Conservation (phyloP, 2,797 vertebrate genomes). For the Enteromius argenteus region DNA sequence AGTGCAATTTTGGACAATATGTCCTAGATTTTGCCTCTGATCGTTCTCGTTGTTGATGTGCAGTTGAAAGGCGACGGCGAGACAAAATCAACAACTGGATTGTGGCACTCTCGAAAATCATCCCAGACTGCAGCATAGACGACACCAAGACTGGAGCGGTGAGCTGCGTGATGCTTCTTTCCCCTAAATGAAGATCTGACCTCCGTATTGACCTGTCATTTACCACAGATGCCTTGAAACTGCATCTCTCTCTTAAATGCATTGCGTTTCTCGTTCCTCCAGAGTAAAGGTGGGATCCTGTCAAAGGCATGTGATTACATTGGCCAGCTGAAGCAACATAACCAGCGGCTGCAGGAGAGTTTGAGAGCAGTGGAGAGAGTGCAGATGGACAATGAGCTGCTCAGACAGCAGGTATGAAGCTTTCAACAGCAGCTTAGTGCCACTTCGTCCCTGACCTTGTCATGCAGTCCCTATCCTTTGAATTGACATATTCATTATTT, state of each 20-base stretch:
- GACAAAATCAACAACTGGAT: constrained; percentile 99
- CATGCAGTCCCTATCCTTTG: neutral
- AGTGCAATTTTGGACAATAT: neutral
- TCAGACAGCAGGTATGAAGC: constrained; percentile 86
- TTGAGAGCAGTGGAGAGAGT: constrained; percentile 88
- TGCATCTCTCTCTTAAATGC: neutral
- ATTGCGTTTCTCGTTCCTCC: neutral
- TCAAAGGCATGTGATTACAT: constrained; percentile 95
- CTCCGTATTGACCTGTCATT: neutral
- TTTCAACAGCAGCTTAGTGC: constrained; percentile 8
- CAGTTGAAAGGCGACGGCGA: constrained; percentile 90
- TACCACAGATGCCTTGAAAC: neutral
- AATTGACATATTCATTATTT: neutral
- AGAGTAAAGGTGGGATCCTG: constrained; percentile 94
- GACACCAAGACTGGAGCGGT: constrained; percentile 90
- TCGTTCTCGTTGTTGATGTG: constrained; percentile 1
- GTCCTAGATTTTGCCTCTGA: neutral
- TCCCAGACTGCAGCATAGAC: constrained; percentile 90
- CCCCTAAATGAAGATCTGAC: neutral
- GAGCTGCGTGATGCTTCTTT: constrained; percentile 59
- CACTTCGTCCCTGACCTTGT: neutral
- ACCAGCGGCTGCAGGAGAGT: constrained; percentile 88
- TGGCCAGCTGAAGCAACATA: constrained; percentile 86
- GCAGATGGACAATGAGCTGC: constrained; percentile 89
- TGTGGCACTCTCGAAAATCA: constrained; percentile 92